Base-by-base conservation (phyloP, 2,888 invertebrate species). In the Graphium colonna region DNA sequence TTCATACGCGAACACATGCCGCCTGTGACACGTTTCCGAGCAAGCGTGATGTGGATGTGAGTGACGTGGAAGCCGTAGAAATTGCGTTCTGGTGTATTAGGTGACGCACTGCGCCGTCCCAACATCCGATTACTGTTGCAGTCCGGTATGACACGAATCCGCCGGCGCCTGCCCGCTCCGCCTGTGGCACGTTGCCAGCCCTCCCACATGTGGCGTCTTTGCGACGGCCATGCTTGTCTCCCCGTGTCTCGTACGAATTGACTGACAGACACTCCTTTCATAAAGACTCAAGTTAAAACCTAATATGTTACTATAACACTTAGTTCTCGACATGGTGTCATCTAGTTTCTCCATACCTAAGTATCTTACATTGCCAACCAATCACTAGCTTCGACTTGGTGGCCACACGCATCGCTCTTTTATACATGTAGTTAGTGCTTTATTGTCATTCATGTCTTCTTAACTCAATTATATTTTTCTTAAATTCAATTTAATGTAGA, bases 111-210 rank as follows among this genome's bases (percentile, higher is more conserved):
- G 59, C 67, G 69, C 67, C 73, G 77, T 75, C 76, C 60, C 67
- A 66, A 68, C 69, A 70, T 64, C 69, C 69, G 68, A 72, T 79
- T 77, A 79, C 77, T 74, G 79, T 75, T 77, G 75, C 75, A 73
- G 79, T 81, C 77, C 79, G 75, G 47, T 44, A 40, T 39, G 39
- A 31, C 43, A 49, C 39, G 38, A 36, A 46, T 47, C 63, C 66
- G 64, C 75, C 72, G 75, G 70, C 75, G 73, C 60, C 81, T 79
- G 75, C 74, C 79, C 82, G 82, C 82, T 83, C 79, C 74, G 72
- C 76, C 79, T 75, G 77, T 85, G 86, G 84, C 85, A 79, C 65
- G 59, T 64, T 75, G 85, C 86, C 86, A 86, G 72, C 71, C 64
- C 59, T 71, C 74, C 71, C 72, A 75, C 72, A 75, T 75, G 73